These are phyloP conservation scores for Pollenia amentaria DNA, from an alignment of 2,888 invertebrate species.

Conservation along the genomic window DNA sequence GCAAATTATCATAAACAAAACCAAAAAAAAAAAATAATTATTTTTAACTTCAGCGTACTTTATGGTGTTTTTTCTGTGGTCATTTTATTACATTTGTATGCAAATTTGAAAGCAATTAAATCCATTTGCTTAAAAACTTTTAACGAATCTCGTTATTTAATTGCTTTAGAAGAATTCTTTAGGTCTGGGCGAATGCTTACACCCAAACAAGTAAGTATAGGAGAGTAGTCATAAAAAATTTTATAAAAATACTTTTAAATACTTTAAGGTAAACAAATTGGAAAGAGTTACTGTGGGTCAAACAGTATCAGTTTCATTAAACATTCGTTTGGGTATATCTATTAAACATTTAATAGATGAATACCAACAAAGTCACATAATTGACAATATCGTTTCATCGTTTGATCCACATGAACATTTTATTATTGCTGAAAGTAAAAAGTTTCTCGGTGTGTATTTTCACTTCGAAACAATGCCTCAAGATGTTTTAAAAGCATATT, in stretches of 20 bases:
- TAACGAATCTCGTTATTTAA: slow-evolving; percentile 91
- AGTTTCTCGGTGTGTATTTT: slow-evolving; percentile 83
- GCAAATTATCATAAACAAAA: not conserved
- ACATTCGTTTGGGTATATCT: slow-evolving; percentile 83
- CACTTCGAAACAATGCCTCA: slow-evolving; percentile 84
- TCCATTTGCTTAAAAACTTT: slow-evolving; percentile 92
- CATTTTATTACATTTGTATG: slow-evolving; percentile 91
- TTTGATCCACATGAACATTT: slow-evolving; percentile 84
- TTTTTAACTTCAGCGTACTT: slow-evolving; percentile 86
- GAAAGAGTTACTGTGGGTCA: slow-evolving; percentile 89
- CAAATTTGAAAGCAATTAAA: slow-evolving; percentile 94
- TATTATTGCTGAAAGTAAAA: slow-evolving; percentile 84
- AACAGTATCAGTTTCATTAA: slow-evolving; percentile 85
- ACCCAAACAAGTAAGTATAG: slow-evolving; percentile 86
- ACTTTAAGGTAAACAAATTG: slow-evolving; percentile 86
- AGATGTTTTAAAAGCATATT: slow-evolving; percentile 84
- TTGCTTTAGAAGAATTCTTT: slow-evolving; percentile 89
- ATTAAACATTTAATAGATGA: slow-evolving; percentile 83
- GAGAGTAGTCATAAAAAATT: not conserved
- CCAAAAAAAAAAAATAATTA: not conserved
- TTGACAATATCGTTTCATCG: slow-evolving; percentile 84
- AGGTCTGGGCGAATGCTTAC: slow-evolving; percentile 86
- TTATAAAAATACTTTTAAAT: slow-evolving; percentile 4
- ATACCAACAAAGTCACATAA: slow-evolving; percentile 82
- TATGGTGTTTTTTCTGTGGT: slow-evolving; percentile 90